Percentiles rank a stretch among this genome's conserved stretches.
phyloP scores from a whole-genome alignment of 2,113 vertebrate species.

The Microcebus lehilahytsara region DNA sequence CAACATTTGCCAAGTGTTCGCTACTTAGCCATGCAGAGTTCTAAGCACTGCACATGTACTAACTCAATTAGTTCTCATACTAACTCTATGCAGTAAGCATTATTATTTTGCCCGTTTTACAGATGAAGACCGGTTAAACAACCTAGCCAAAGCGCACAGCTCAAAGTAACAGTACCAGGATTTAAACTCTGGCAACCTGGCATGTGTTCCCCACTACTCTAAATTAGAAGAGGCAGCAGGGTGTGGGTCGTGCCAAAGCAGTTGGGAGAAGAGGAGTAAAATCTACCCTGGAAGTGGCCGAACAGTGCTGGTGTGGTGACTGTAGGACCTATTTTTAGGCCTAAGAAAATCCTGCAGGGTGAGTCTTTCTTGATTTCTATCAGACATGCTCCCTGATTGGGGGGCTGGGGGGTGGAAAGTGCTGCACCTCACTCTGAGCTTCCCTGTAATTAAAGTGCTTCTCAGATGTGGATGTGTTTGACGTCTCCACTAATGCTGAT shows the following conservation, averaged over 20 bases:
- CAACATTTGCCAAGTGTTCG: background rate
- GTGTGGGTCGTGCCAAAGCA: background rate
- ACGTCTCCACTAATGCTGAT: background rate
- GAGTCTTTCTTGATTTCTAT: background rate
- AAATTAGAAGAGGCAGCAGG: background rate
- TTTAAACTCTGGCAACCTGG: background rate
- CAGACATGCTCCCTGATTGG: constrained; percentile 20
- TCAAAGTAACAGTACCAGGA: background rate
- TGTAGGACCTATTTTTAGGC: constrained; percentile 6
- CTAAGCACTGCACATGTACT: background rate
- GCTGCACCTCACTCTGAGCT: background rate
- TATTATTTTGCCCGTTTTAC: background rate
- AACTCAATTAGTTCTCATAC: background rate
- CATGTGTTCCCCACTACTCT: background rate
- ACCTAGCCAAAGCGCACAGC: background rate
- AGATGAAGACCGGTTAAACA: background rate
- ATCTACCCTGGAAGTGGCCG: background rate
- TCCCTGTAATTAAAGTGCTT: constrained; percentile 60
- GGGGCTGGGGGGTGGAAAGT: background rate
- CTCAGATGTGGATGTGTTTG: background rate
- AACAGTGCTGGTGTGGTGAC: background rate
- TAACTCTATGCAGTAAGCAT: background rate
- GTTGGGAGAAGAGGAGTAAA: background rate
- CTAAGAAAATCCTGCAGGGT: constrained; percentile 28
- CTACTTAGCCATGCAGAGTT: background rate